phyloP scores from a whole-genome alignment of 2,888 invertebrate genomes.

The Ceramica pisi region DNA sequence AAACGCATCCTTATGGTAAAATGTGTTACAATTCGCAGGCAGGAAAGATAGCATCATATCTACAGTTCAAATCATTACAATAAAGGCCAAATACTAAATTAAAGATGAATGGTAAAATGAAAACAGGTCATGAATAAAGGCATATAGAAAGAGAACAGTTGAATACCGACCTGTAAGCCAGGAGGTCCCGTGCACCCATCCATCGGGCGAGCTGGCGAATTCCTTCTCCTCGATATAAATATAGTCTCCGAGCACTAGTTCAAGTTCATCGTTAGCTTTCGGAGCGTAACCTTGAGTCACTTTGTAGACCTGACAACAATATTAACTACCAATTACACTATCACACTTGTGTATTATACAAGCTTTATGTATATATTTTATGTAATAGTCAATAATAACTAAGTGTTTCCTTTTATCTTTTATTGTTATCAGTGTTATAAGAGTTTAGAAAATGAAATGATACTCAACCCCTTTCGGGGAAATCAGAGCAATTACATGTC shows the following conservation, averaged over 20 bases:
- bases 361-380: slow-evolving; percentile 9
- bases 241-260: slow-evolving; percentile 96
- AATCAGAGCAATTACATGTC: slow-evolving; percentile 8
- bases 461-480: neutral
- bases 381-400: neutral
- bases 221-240: slow-evolving; percentile 95
- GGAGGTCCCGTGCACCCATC: slow-evolving; percentile 96
- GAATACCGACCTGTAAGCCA: slow-evolving; percentile 93
- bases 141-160: neutral
- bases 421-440: neutral
- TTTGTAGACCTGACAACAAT: slow-evolving; percentile 92
- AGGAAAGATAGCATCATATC: slow-evolving; percentile 20
- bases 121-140: slow-evolving; percentile 11
- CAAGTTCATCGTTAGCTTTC: slow-evolving; percentile 95
- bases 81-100: slow-evolving; percentile 15
- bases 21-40: slow-evolving; percentile 24
- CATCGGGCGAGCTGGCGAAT: slow-evolving; percentile 94
- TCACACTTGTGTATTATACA: neutral
- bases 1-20: slow-evolving; percentile 16
- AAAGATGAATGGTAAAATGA: neutral
- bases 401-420: neutral
- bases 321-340: slow-evolving; percentile 27
- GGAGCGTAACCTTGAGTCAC: slow-evolving; percentile 95
- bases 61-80: slow-evolving; percentile 40
- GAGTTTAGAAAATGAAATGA: neutral